Evolutionary conservation across 2,888 invertebrate genomes (phyloP), one percentile per base, ranked within the genome.

Genomic region (Archaeoteleia sp.): DNA sequence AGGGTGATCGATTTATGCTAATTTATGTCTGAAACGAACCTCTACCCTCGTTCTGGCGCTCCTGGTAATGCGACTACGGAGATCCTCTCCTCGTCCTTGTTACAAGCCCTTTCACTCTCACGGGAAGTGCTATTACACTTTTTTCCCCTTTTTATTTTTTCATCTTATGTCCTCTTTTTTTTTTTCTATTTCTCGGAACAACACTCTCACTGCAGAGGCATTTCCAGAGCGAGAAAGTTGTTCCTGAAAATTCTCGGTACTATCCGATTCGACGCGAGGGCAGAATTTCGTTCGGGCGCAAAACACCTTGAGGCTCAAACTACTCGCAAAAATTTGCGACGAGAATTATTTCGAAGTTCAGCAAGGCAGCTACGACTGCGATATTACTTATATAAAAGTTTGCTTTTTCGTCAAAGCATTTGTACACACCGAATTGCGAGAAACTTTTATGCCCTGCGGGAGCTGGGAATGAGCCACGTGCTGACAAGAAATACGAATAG

Each of bases 1-100:
- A 48, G 27, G 14, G 46, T 15, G 17, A 34, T 32, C 32, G 67
- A 74, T 71, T 74, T 77, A 79, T 78, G 79, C 73, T 77, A 78
- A 79, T 79, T 77, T 77, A 77, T 76, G 73, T 70, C 37, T 55
- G 63, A 63, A 74, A 73, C 71, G 29, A 65, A 61, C 57, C 72
- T 39, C 72, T 73, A 72, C 69, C 62, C 55, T 61, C 49, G 61
- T 42, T 34, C 42, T 58, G 45, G 48, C 37, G 27, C 29, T 51
- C 37, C 20, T 29, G 15, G 40, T 43, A 42, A 60, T 40, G 32
- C 25, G 12, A 39, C 37, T 23, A 3, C 66, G 46, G 40, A 45
- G 49, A 65, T 58, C 60, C 67, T 48, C 55, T 49, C 54, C 53
- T 63, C 35, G 34, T 30, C 43, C 45, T 62, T 55, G 63, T 75